Evolutionary conservation across 1,140 invertebrate genomes (phyloP).

Genomic region (Dendrolimus punctatus): DNA sequence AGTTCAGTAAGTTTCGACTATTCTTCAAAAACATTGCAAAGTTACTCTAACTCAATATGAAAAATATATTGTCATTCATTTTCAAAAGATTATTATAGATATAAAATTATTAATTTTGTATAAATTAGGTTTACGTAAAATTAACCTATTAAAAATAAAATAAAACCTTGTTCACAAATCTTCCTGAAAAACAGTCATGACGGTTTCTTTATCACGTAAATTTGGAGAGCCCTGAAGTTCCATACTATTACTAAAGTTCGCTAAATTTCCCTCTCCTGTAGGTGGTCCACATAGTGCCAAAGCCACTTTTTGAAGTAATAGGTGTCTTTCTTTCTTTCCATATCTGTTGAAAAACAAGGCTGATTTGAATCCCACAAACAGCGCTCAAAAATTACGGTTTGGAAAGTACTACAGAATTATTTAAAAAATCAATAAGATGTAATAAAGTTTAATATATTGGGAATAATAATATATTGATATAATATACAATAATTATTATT

Average conservation of each 20-base stretch:
- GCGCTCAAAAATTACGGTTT: no score
- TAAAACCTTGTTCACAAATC: slow-evolving; percentile 17
- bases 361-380: neutral
- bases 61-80: no score
- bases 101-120: no score
- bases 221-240: slow-evolving; percentile 12
- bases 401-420: neutral
- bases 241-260: slow-evolving; percentile 1
- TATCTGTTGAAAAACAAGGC: slow-evolving; percentile 5
- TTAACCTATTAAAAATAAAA: neutral
- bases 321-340: slow-evolving; percentile 11
- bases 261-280: slow-evolving; percentile 11
- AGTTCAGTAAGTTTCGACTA: no score
- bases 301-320: slow-evolving; percentile 13
- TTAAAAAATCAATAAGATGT: no score
- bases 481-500: no score
- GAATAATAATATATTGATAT: no score
- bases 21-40: no score
- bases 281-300: slow-evolving; percentile 14
- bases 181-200: slow-evolving; percentile 11
- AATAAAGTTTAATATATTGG: no score
- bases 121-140: no score
- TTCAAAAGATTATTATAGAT: no score
- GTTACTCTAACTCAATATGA: no score
- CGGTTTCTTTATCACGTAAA: slow-evolving; percentile 5